Conservation (phyloP, 2,797 vertebrate species). For the Tapera naevia region DNA sequence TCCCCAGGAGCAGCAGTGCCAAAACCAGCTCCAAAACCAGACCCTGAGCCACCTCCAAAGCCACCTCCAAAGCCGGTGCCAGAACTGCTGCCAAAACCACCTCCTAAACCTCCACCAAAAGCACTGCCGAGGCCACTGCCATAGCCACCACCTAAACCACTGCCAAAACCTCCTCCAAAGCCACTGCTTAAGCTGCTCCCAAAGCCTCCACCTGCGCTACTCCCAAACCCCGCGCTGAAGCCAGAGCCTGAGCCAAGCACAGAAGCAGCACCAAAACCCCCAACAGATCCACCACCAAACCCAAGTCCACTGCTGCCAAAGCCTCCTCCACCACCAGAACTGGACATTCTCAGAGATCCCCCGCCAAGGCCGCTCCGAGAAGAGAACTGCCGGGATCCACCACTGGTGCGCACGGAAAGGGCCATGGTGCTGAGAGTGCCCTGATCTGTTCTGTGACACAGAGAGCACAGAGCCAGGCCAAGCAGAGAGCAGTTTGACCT, state of each 20-base stretch:
- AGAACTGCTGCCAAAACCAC: conserved; percentile 68
- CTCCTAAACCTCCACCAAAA: conserved; percentile 54
- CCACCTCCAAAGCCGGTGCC: conserved; percentile 60
- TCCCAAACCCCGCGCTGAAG: conserved; percentile 12
- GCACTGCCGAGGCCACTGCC: conserved; percentile 67
- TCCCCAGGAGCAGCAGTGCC: conserved; percentile 75
- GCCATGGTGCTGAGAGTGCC: conserved; percentile 36
- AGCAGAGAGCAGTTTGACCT: not conserved
- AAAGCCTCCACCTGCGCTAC: not conserved
- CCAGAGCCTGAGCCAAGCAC: conserved; percentile 40
- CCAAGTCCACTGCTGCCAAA: not conserved
- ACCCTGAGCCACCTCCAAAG: conserved; percentile 67
- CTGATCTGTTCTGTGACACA: rapidly evolving
- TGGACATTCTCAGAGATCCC: conserved; percentile 26
- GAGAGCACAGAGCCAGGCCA: not conserved
- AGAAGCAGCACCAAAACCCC: conserved; percentile 48
- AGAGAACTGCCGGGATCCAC: conserved; percentile 9
- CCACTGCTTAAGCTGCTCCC: conserved; percentile 24
- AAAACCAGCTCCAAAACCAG: conserved; percentile 53
- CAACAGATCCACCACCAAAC: not conserved
- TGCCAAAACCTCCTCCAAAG: conserved; percentile 61
- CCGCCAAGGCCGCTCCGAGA: conserved; percentile 27
- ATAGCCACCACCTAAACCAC: conserved; percentile 48
- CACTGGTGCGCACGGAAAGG: conserved; percentile 12
- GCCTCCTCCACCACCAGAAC: not conserved